A percentile compares a stretch with the other conserved stretches of the same genome.
Evolutionary conservation across 2,797 vertebrate genomes (phyloP).

Genomic region (Sebastes paucispinis): DNA sequence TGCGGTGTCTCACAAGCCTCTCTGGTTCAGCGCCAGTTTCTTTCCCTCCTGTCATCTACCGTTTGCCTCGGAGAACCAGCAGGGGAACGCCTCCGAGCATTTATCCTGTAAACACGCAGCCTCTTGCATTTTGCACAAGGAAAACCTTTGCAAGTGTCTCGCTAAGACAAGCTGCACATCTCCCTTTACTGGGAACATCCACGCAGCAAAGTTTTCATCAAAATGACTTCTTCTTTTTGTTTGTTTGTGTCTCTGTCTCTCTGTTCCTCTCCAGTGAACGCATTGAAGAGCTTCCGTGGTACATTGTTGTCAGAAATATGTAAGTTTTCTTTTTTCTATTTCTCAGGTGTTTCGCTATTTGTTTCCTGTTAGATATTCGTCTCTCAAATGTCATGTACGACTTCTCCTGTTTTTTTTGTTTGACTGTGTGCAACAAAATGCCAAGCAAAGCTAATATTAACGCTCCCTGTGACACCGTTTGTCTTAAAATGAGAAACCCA

Average conservation of each 20-base stretch:
- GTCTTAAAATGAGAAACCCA: conserved; percentile 45
- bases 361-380: conserved; percentile 67
- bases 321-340: conserved; percentile 63
- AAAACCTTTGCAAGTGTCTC: conserved; percentile 74
- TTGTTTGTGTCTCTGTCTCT: conserved; percentile 61
- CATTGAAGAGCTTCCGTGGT: conserved; percentile 76
- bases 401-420: conserved; percentile 27
- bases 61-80: conserved; percentile 78
- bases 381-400: conserved; percentile 61
- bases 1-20: conserved; percentile 57
- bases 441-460: conserved; percentile 75
- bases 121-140: conserved; percentile 60
- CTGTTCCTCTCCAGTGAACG: conserved; percentile 71
- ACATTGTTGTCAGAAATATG: conserved; percentile 74
- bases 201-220: conserved; percentile 75
- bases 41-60: conserved; percentile 71
- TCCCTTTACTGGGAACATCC: conserved; percentile 73
- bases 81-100: conserved; percentile 79
- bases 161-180: conserved; percentile 65
- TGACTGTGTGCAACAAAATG: conserved; percentile 63
- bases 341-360: conserved; percentile 60
- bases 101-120: conserved; percentile 81
- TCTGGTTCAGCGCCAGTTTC: conserved; percentile 67
- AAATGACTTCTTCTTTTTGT: conserved; percentile 71
- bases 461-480: conserved; percentile 45